Evolutionary conservation across 92 coral and sea anemone species (phyloP).

Genomic region (Epizoanthus rinbou): DNA sequence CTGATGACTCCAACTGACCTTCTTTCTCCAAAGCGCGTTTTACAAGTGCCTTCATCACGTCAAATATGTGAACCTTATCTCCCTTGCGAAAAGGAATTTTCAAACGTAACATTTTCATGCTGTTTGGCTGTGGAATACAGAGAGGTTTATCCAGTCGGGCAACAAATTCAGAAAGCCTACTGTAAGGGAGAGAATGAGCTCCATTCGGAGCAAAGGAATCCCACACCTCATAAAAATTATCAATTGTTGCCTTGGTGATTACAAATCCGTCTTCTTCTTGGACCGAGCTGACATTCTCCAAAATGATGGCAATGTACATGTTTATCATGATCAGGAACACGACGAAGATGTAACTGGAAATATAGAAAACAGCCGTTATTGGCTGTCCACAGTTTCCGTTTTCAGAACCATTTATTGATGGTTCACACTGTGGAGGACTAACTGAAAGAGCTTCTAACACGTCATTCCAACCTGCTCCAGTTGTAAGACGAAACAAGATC

Average conservation of each 20-base stretch:
- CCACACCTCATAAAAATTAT: constrained; percentile 87
- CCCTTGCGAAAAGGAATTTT: constrained; percentile 87
- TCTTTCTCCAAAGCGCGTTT: constrained; percentile 76
- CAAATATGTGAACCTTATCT: constrained; percentile 90
- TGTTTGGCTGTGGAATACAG: constrained; percentile 78
- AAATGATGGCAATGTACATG: constrained; percentile 94
- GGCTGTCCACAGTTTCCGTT: constrained; percentile 88
- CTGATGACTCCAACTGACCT: constrained; percentile 85
- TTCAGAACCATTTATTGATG: constrained; percentile 26
- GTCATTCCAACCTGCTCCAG: constrained; percentile 40
- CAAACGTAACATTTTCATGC: constrained; percentile 65
- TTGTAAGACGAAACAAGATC: constrained; percentile 33
- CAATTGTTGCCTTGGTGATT: constrained; percentile 80
- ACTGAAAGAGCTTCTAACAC: constrained; percentile 33
- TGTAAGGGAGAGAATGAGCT: constrained; percentile 78
- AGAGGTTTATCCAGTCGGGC: constrained; percentile 85
- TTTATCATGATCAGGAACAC: constrained; percentile 91
- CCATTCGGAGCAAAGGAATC: constrained; percentile 80
- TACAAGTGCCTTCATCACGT: constrained; percentile 85
- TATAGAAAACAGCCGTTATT: constrained; percentile 61
- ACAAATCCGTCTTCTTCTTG: constrained; percentile 92
- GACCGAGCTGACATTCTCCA: constrained; percentile 91
- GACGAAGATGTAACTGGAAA: constrained; percentile 75
- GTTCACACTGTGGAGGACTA: constrained; percentile 19
- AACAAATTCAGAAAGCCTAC: constrained; percentile 75